These are phyloP conservation scores for Ennomos erosarius DNA, from an alignment of 2,888 invertebrate genomes.

Conservation along the genomic window DNA sequence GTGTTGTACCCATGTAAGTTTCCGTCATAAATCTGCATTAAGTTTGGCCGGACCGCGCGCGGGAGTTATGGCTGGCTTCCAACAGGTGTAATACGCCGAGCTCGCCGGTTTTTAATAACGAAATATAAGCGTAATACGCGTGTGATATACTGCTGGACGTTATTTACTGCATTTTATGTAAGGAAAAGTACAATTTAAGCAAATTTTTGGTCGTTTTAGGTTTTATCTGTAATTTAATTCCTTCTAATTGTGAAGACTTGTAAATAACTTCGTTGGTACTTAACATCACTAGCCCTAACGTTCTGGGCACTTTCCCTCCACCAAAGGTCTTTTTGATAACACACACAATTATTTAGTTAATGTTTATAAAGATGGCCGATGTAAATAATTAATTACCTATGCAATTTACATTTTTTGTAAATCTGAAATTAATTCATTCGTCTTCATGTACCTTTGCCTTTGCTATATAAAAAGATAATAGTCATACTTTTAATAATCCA, in stretches of 20 bases:
- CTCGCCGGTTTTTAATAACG: constrained; percentile 38
- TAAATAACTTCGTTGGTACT: too few relatives aligned
- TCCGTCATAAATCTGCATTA: constrained; percentile 64
- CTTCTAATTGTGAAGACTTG: neutral
- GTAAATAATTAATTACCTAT: too few relatives aligned
- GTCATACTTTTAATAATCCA: neutral
- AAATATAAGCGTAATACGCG: constrained; percentile 19
- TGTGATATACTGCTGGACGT: constrained; percentile 34
- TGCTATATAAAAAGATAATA: neutral
- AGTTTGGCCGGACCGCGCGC: constrained; percentile 49
- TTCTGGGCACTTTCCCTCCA: too few relatives aligned
- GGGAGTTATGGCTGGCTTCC: constrained; percentile 53
- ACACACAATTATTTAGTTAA: too few relatives aligned
- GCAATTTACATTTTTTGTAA: too few relatives aligned
- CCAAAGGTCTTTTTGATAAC: too few relatives aligned
- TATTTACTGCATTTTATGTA: constrained; percentile 24
- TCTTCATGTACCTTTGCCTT: too few relatives aligned
- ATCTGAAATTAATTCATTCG: too few relatives aligned
- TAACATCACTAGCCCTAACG: too few relatives aligned
- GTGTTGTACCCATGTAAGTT: constrained; percentile 25
- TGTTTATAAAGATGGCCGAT: too few relatives aligned
- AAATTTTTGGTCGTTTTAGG: too few relatives aligned
- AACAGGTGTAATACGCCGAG: constrained; percentile 56
- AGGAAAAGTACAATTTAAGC: too few relatives aligned
- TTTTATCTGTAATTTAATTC: neutral